These are phyloP conservation scores for Typhlichthys subterraneus DNA, from an alignment of 2,797 vertebrate genomes.

Conservation along the genomic window DNA sequence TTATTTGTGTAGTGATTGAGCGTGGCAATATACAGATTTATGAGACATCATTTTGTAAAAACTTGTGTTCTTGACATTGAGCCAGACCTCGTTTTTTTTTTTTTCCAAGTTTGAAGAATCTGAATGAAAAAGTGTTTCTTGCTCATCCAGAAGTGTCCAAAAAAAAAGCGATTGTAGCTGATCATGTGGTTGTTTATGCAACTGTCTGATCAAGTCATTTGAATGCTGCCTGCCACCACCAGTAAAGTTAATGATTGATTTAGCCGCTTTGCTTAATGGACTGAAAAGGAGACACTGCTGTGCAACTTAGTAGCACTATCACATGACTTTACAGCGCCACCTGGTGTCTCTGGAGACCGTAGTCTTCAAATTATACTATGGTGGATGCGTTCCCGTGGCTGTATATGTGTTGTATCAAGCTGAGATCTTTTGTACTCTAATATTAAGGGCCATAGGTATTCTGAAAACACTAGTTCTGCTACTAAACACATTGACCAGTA, in stretches of 20 bases:
- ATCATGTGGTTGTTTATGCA: conserved; percentile 52
- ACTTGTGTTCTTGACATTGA: conserved; percentile 45
- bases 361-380: conserved; percentile 59
- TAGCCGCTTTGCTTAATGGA: conserved; percentile 9
- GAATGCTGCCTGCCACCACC: conserved; percentile 41
- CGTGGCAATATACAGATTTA: conserved; percentile 60
- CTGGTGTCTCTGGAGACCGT: conserved; percentile 64
- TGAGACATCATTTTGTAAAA: conserved; percentile 59
- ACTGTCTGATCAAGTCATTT: conserved; percentile 32
- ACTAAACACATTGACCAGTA: conserved; percentile 46
- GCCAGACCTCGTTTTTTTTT: conserved; percentile 39
- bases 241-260: conserved; percentile 53
- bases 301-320: conserved; percentile 55
- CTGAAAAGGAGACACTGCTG: conserved; percentile 20
- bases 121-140: conserved; percentile 45
- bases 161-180: conserved; percentile 42
- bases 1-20: conserved; percentile 56
- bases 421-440: conserved; percentile 67
- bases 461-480: conserved; percentile 56
- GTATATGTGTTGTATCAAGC: conserved; percentile 45
- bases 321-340: conserved; percentile 45
- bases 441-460: conserved; percentile 65
- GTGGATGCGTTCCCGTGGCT: conserved; percentile 59
- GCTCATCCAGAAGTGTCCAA: conserved; percentile 60
- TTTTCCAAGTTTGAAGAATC: conserved; percentile 39